Percentiles rank a stretch among this genome's conserved stretches.
phyloP scores from a whole-genome alignment of 2,797 vertebrate genomes.

The Gorsachius magnificus region DNA sequence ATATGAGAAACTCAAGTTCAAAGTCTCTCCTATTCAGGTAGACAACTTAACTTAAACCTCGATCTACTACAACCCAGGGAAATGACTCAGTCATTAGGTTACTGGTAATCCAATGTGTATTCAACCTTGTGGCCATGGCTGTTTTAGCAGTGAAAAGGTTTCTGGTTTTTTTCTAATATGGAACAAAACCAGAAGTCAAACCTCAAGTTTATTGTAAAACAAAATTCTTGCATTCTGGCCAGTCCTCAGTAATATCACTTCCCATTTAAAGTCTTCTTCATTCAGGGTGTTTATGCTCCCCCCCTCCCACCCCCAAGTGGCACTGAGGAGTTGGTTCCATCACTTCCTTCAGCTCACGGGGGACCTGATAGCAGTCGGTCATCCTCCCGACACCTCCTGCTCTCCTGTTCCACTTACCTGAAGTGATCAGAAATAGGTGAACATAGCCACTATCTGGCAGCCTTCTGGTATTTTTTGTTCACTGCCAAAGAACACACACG shows the following conservation, averaged over 20 bases:
- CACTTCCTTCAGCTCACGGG: neutral
- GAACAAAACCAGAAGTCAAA: constrained; percentile 10
- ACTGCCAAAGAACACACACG: neutral
- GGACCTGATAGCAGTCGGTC: neutral
- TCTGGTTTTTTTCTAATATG: neutral
- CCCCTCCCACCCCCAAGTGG: neutral
- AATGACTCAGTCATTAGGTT: neutral
- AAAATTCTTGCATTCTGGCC: neutral
- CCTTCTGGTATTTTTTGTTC: neutral
- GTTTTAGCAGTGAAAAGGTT: neutral
- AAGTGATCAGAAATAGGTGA: neutral
- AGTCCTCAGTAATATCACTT: neutral
- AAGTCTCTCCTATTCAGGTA: neutral
- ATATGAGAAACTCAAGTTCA: neutral
- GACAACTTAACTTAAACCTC: neutral
- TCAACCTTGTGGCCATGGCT: neutral
- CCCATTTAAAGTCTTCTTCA: neutral
- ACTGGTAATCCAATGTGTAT: neutral
- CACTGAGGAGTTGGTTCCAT: neutral
- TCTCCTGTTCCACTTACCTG: neutral
- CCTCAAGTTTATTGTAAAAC: neutral
- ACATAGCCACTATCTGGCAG: neutral
- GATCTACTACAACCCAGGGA: neutral
- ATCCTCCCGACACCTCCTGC: neutral
- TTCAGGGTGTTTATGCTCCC: neutral